These are phyloP conservation scores for Sesamia inferens DNA, from an alignment of 2,888 invertebrate species.

Conservation along the genomic window DNA sequence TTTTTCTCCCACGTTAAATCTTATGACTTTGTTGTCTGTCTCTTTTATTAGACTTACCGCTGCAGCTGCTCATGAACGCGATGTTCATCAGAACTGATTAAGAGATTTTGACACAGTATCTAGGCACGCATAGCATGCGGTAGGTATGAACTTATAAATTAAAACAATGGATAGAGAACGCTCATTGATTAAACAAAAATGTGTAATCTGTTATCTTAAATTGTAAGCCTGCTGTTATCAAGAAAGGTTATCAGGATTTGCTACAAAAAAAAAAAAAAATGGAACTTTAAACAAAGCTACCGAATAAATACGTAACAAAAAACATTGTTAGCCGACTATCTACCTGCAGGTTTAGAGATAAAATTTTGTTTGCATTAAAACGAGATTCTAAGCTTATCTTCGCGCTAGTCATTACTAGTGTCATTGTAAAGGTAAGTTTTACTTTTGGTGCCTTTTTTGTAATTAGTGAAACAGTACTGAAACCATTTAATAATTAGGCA, in stretches of 20 bases:
- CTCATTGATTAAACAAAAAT: not conserved
- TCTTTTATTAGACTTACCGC: not conserved
- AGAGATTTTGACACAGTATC: not conserved
- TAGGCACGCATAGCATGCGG: not conserved
- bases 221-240: not conserved
- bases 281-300: conserved; percentile 16
- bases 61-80: not conserved
- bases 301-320: conserved; percentile 29
- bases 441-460: conserved; percentile 7
- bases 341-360: conserved; percentile 49
- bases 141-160: not conserved
- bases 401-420: conserved; percentile 16
- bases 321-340: conserved; percentile 41
- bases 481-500: too few relatives aligned
- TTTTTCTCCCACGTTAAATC: too few relatives aligned
- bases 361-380: conserved; percentile 49
- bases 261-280: conserved; percentile 23
- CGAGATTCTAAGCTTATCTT: conserved; percentile 56
- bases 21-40: too few relatives aligned
- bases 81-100: not conserved
- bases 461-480: not conserved
- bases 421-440: conserved; percentile 8
- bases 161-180: not conserved
- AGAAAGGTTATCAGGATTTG: conserved; percentile 4
- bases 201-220: conserved; percentile 2